Evolutionary conservation across 1,140 invertebrate genomes (phyloP).

Genomic region (Cydia fagiglandana): DNA sequence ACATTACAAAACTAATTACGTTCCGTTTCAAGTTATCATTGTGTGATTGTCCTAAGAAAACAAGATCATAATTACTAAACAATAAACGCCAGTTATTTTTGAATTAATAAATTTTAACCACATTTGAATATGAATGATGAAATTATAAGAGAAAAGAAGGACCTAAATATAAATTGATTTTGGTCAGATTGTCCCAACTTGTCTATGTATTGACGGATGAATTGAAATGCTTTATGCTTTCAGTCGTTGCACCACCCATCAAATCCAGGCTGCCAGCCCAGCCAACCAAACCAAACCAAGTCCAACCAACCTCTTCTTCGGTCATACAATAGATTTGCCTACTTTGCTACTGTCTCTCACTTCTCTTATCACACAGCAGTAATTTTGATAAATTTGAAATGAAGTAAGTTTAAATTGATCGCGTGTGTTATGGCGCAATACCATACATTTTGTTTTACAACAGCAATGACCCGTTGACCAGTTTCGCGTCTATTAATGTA

Average conservation of each 20-base stretch:
- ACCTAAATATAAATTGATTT: too few relatives aligned
- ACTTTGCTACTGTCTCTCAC: not conserved
- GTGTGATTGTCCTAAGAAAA: too few relatives aligned
- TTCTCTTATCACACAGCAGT: not conserved
- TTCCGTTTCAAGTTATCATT: constrained; percentile 11
- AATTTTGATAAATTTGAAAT: constrained; percentile 16
- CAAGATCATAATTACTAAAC: too few relatives aligned
- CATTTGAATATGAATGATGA: too few relatives aligned
- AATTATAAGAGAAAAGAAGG: too few relatives aligned
- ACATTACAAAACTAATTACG: constrained; percentile 24
- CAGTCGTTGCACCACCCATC: not conserved
- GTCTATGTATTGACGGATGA: not conserved
- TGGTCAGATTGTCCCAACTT: not conserved
- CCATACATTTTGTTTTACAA: not conserved
- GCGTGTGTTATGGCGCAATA: not conserved
- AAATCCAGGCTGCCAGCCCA: not conserved
- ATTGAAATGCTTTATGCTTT: not conserved
- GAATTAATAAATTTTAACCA: too few relatives aligned
- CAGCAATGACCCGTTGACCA: not conserved
- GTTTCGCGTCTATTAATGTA: not conserved
- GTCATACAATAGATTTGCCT: constrained; percentile 7
- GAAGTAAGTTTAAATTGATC: constrained; percentile 25
- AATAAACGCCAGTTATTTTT: too few relatives aligned
- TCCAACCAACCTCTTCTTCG: not conserved
- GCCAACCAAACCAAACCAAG: constrained; percentile 15